Evolutionary conservation across 2,888 invertebrate species (phyloP), one percentile per base, ranked within the genome.

Genomic region (Drosophila flavopinicola): DNA sequence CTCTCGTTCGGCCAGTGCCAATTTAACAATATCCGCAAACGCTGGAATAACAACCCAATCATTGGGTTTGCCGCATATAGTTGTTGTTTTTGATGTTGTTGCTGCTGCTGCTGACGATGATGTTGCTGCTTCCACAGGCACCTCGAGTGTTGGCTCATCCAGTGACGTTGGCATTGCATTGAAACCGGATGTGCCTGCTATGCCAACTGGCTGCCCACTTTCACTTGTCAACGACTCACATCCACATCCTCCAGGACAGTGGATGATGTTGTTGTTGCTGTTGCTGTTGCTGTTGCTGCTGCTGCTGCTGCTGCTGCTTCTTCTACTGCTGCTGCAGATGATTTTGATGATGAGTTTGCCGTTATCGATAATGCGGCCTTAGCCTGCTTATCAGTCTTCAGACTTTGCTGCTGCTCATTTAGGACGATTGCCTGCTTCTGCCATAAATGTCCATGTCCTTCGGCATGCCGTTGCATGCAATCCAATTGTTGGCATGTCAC

Each of bases 41-140:
- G 91, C 91, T 73, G 91, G 91, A 84, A 91, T 90, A 78, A 91
- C 91, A 86, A 91, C 91, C 91, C 91, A 91, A 87, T 91, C 91
- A 80, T 90, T 91, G 67, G 89, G 82, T 89, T 90, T 58, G 72
- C 83, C 70, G 72, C 58, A 57, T 66, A 60, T 51, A 64, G 63
- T 27, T 49, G 60, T 42, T 57, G 60, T 11, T 45, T 75, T 37
- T 58, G 57, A 9, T 57, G 68, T 7, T 54, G 61, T 27, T 33
- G 49, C 32, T 51, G 61, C 20, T 37, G 52, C 35, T 32, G 27
- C 6, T 17, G 13, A 11, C 35, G 54, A 25, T 13, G 25, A 23
- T 24, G 30, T 17, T 27, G 56, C 20, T 58, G 58, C 10, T 64
- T 52, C 29, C 39, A 44, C 20, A 20, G 75, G 41, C 63, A 52